A percentile compares a stretch with the other conserved stretches of the same genome.
These are phyloP conservation scores for Labeo catla DNA, from an alignment of 2,113 vertebrate genomes.

Conservation along the genomic window DNA sequence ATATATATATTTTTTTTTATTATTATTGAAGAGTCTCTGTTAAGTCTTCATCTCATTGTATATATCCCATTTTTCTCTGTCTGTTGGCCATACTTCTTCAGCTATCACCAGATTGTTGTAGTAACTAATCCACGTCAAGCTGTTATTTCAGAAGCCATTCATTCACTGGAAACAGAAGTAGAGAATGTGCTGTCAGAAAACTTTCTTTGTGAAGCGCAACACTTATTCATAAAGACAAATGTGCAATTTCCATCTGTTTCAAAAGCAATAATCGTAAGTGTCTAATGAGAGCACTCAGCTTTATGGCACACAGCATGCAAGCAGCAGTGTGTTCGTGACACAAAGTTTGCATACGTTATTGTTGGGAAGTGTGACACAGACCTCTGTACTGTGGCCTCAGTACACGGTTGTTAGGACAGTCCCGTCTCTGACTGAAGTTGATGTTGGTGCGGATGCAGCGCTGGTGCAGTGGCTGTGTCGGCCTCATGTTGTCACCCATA, in stretches of 20 bases:
- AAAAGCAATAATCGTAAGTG: background rate
- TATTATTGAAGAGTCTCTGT: slow-evolving; percentile 21
- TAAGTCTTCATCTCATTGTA: background rate
- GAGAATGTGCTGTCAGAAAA: slow-evolving; percentile 3
- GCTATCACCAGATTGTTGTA: background rate
- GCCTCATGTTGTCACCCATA: slow-evolving; percentile 96
- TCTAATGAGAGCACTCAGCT: slow-evolving; percentile 18
- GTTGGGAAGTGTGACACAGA: slow-evolving; percentile 55
- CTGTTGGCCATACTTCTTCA: background rate
- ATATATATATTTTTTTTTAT: no score
- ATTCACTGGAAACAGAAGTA: slow-evolving; percentile 65
- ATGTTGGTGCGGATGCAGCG: slow-evolving; percentile 97
- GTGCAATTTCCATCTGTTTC: background rate
- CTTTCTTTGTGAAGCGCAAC: background rate
- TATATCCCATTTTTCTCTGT: background rate
- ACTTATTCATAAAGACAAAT: background rate
- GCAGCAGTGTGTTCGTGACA: no score
- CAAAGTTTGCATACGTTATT: background rate
- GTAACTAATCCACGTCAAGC: background rate
- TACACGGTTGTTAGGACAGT: slow-evolving; percentile 94
- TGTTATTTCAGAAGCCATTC: slow-evolving; percentile 76
- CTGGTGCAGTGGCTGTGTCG: slow-evolving; percentile 89
- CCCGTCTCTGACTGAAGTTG: slow-evolving; percentile 94
- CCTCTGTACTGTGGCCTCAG: slow-evolving; percentile 95
- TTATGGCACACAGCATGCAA: background rate